Evolutionary conservation across 2,113 vertebrate genomes (phyloP), one percentile per base, ranked within the genome.

Genomic region (Mesocricetus auratus): DNA sequence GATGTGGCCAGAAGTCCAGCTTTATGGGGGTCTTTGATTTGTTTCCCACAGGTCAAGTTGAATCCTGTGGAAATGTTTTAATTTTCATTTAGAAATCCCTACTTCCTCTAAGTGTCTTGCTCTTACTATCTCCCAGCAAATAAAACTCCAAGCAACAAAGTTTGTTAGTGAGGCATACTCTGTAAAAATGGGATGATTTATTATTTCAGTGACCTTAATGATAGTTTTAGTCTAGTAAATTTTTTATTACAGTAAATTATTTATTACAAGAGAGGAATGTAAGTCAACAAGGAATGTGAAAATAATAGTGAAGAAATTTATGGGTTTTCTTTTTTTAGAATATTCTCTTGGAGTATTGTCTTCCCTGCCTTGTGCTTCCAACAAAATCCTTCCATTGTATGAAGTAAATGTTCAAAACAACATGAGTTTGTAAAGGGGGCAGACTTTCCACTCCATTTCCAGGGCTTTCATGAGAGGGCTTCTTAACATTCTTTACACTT

Each of bases 171-270:
- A 97, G 96, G 95, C 97, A 97, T 95, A 94, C 87, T 95, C 96
- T 97, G 97, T 98, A 98, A 98, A 98, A 98, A 97, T 45, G 64
- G 31, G 73, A 58, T 98, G 98, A 98, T 99, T 98, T 98, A 98
- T 97, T 97, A 91, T 96, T 96, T 92, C 96, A 95, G 93, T 97
- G 98, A 93, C 97, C 97, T 93, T 98, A 98, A 98, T 98, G 97
- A 98, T 98, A 97, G 96, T 91, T 98, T 98, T 98, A 97, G 96
- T 97, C 96, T 94, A 97, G 96, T 98, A 97, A 98, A 98, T 98
- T 97, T 98, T 98, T 98, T 98, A 98, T 98, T 98, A 95, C 60
- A 97, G 96, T 98, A 97, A 98, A 98, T 98, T 98, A 98, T 98
- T 98, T 98, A 98, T 98, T 97, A 56, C 69, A 94, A 81, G 93